Conservation (phyloP, 2,113 vertebrate species). For the Lichenostomus cassidix region DNA sequence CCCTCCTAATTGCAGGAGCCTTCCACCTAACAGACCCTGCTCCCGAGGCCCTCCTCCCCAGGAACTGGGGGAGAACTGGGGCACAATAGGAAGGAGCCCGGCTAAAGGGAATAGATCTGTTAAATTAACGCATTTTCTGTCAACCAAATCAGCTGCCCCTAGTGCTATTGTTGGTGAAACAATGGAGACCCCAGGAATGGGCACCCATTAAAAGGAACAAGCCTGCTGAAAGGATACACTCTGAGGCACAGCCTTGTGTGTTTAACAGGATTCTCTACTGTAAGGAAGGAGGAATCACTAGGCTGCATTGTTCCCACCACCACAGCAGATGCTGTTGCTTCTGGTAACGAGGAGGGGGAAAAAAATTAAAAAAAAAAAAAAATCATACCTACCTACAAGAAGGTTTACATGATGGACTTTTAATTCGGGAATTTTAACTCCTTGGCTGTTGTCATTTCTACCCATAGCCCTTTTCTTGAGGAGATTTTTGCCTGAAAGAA, state of each 20-base stretch:
- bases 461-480: slow-evolving; percentile 14
- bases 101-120: slow-evolving; percentile 74
- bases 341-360: slow-evolving; percentile 3
- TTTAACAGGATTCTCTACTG: slow-evolving; percentile 69
- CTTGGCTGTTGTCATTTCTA: slow-evolving; percentile 13
- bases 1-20: slow-evolving; percentile 62
- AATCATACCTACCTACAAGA: slow-evolving; percentile 21
- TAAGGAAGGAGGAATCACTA: slow-evolving; percentile 65
- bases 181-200: slow-evolving; percentile 71
- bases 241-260: slow-evolving; percentile 67
- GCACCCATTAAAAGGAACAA: slow-evolving; percentile 74
- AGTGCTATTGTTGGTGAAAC: slow-evolving; percentile 73
- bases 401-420: neutral
- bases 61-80: slow-evolving; percentile 61
- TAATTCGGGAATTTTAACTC: slow-evolving; percentile 5
- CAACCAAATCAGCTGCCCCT: slow-evolving; percentile 77
- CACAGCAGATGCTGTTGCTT: slow-evolving; percentile 68
- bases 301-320: slow-evolving; percentile 69
- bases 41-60: slow-evolving; percentile 60
- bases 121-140: slow-evolving; percentile 80
- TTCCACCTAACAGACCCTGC: slow-evolving; percentile 63
- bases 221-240: slow-evolving; percentile 65
- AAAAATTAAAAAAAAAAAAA: neutral
- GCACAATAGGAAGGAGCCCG: slow-evolving; percentile 64
- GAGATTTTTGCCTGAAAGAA: slow-evolving; percentile 64